Conservation (phyloP, 2,797 vertebrate species). For the Tauraco hartlaubi region DNA sequence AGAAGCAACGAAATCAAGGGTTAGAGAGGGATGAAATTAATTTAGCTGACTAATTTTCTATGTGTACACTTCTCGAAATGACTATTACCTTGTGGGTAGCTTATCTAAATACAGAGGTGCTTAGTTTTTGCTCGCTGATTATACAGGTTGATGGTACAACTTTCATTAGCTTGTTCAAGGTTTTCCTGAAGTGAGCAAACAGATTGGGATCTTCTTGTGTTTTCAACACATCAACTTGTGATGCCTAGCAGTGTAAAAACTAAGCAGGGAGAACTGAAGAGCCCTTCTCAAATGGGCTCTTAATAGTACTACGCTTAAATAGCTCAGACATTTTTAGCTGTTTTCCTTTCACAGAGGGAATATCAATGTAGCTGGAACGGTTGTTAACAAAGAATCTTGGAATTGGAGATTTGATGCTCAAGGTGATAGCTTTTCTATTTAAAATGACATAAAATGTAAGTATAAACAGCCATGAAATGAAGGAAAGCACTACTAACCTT, state of each 20-base stretch:
- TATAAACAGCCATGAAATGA: neutral
- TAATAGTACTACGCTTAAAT: neutral
- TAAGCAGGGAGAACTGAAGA: neutral
- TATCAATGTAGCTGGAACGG: neutral
- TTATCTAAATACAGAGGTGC: neutral
- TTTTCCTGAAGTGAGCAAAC: neutral
- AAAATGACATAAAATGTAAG: neutral
- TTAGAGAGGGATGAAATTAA: neutral
- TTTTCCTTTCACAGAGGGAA: neutral
- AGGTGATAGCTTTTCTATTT: neutral
- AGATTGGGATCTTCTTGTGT: neutral
- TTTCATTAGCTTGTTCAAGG: neutral
- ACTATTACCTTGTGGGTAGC: neutral
- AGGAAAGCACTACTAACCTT: neutral
- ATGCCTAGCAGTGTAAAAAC: neutral
- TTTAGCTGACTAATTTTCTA: neutral
- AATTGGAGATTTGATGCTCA: neutral
- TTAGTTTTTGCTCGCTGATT: constrained; percentile 23
- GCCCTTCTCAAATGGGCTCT: neutral
- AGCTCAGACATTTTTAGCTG: neutral
- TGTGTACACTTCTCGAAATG: neutral
- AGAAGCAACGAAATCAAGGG: constrained; percentile 1
- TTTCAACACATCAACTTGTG: neutral
- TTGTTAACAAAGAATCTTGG: neutral
- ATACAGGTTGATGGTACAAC: neutral